phyloP scores from a whole-genome alignment of 2,888 invertebrate species.

The Nemoura dubitans region DNA sequence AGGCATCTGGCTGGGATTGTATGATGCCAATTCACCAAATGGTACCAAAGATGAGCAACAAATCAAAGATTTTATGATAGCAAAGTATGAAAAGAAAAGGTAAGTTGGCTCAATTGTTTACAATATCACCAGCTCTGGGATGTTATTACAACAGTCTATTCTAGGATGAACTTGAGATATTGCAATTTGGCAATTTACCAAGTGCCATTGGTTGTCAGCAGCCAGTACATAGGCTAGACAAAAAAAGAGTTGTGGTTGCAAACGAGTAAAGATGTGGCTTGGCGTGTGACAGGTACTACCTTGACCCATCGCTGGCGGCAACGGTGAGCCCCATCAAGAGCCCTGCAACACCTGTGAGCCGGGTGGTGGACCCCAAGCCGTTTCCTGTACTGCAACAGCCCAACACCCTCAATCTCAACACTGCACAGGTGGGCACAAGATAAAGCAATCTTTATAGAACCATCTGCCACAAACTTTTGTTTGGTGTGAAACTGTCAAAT shows the following conservation, averaged over 20 bases:
- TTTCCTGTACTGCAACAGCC: not conserved
- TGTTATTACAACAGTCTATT: constrained; percentile 26
- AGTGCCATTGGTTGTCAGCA: not conserved
- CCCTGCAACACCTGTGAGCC: not conserved
- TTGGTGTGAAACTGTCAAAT: too few species aligned
- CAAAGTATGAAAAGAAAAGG: constrained; percentile 94
- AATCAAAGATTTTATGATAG: constrained; percentile 91
- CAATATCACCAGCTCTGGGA: not conserved
- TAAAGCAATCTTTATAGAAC: too few species aligned
- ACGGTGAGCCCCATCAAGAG: constrained; percentile 55
- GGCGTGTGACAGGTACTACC: constrained; percentile 59
- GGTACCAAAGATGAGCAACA: constrained; percentile 88
- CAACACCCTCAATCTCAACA: not conserved
- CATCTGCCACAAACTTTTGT: too few species aligned
- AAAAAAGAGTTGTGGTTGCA: not conserved
- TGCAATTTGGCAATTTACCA: not conserved
- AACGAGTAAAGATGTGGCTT: not conserved
- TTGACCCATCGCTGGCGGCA: constrained; percentile 58
- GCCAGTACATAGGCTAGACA: not conserved
- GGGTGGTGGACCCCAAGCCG: not conserved
- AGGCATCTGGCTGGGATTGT: constrained; percentile 91
- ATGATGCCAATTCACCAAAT: constrained; percentile 65
- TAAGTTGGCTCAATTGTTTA: constrained; percentile 58
- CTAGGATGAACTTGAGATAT: not conserved
- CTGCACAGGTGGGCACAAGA: not conserved